phyloP scores from a whole-genome alignment of 1,140 invertebrate species.

The Lordiphosa collinella region DNA sequence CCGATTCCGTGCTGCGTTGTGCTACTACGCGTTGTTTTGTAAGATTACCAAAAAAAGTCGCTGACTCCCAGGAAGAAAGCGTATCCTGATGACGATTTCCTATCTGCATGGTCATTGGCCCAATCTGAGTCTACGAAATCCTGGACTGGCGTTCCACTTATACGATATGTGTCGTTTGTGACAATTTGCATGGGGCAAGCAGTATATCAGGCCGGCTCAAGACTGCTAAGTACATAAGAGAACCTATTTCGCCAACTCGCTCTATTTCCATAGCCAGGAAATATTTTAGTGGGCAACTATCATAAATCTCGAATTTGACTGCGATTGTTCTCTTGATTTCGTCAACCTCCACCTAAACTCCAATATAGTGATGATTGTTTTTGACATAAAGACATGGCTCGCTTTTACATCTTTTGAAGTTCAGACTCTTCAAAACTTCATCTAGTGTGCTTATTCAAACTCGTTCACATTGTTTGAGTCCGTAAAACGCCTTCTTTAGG shows the following conservation, averaged over 20 bases:
- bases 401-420: not conserved
- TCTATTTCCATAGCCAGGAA: slow-evolving; percentile 1
- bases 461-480: slow-evolving; percentile 1
- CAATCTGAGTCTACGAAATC: too few species aligned
- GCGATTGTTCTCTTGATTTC: too few species aligned
- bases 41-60: too few species aligned
- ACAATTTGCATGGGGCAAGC: slow-evolving; percentile 64
- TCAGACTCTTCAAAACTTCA: not conserved
- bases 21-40: not conserved
- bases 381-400: too few species aligned
- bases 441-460: not conserved
- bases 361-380: not conserved
- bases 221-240: slow-evolving; percentile 71
- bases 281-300: too few species aligned
- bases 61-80: too few species aligned
- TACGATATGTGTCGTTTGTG: slow-evolving; percentile 36
- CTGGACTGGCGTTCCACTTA: not conserved
- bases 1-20: slow-evolving; percentile 25
- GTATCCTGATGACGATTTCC: too few species aligned
- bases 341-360: not conserved
- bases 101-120: too few species aligned
- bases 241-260: slow-evolving; percentile 44
- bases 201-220: too few species aligned
- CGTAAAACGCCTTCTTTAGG: not conserved
- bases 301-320: not conserved